Evolutionary conservation across 2,888 invertebrate genomes (phyloP).

Genomic region (Neoascia interrupta): DNA sequence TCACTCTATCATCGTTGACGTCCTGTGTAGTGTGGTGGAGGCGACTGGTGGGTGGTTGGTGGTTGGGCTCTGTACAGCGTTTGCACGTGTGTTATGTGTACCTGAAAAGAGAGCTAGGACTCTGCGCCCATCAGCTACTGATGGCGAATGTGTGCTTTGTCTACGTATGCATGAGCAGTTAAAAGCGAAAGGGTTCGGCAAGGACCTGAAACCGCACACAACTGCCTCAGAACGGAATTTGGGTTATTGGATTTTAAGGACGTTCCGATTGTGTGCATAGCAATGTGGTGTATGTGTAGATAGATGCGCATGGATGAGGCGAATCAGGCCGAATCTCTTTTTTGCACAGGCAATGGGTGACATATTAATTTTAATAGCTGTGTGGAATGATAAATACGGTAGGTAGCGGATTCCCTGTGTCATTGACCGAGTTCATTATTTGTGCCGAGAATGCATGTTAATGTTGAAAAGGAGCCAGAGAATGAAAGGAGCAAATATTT

Average conservation of each 20-base stretch:
- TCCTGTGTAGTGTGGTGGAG: background rate
- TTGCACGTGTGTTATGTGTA: conserved; percentile 2
- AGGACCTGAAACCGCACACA: conserved; percentile 31
- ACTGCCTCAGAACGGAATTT: conserved; percentile 52
- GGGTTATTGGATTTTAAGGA: conserved; percentile 68
- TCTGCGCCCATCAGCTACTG: background rate
- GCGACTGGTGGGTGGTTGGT: background rate
- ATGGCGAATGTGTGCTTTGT: background rate
- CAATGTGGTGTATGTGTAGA: conserved; percentile 8
- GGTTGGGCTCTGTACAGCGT: conserved; percentile 1
- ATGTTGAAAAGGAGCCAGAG: conserved; percentile 19
- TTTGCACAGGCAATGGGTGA: conserved; percentile 57
- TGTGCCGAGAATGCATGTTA: conserved; percentile 49
- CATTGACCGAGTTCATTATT: conserved; percentile 63
- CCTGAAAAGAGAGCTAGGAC: conserved; percentile 23
- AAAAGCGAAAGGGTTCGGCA: conserved; percentile 18
- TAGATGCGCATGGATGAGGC: background rate
- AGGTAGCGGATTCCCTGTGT: conserved; percentile 48
- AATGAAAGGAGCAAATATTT: conserved; percentile 41
- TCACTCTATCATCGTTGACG: conserved; percentile 32
- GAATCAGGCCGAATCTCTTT: conserved; percentile 41
- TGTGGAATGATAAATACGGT: conserved; percentile 57
- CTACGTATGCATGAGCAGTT: background rate
- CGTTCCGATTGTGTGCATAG: conserved; percentile 30
- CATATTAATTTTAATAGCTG: conserved; percentile 63